phyloP scores from a whole-genome alignment of 2,888 invertebrate species.

The Macrostomum cliftonense region DNA sequence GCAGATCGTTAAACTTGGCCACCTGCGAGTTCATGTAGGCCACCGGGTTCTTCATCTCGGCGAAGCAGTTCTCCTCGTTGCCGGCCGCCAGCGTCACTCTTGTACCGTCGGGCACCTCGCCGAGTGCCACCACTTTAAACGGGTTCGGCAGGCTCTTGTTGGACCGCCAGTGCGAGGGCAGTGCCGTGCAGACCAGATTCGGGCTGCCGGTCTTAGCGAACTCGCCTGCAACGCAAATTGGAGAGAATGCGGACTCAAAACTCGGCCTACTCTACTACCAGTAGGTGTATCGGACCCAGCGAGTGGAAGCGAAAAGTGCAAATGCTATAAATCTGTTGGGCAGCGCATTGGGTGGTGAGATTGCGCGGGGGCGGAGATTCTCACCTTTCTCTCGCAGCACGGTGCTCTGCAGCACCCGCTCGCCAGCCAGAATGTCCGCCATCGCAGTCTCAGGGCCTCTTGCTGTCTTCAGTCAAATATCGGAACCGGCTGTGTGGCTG shows the following conservation, averaged over 20 bases:
- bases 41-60: slow-evolving; percentile 71
- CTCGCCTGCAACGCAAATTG: slow-evolving; percentile 1
- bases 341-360: too few relatives aligned
- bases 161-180: slow-evolving; percentile 88
- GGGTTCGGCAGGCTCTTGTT: slow-evolving; percentile 90
- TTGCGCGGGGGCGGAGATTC: too few relatives aligned
- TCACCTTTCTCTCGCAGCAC: too few relatives aligned
- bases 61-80: slow-evolving; percentile 87
- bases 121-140: slow-evolving; percentile 60
- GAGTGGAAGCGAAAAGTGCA: too few relatives aligned
- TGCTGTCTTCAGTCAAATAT: too few relatives aligned
- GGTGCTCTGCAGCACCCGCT: background rate
- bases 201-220: slow-evolving; percentile 62
- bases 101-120: slow-evolving; percentile 47
- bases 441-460: background rate
- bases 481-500: too few relatives aligned
- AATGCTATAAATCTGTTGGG: too few relatives aligned
- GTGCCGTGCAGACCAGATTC: slow-evolving; percentile 74
- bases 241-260: background rate
- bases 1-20: slow-evolving; percentile 86
- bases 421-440: slow-evolving; percentile 2
- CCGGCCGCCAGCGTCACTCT: slow-evolving; percentile 78
- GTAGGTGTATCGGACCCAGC: too few relatives aligned
- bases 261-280: too few relatives aligned
- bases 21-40: slow-evolving; percentile 86